Percentiles rank a stretch among this genome's conserved stretches.
These are phyloP conservation scores for Reticulitermes lucifugus DNA, from an alignment of 2,888 invertebrate species.

Conservation along the genomic window DNA sequence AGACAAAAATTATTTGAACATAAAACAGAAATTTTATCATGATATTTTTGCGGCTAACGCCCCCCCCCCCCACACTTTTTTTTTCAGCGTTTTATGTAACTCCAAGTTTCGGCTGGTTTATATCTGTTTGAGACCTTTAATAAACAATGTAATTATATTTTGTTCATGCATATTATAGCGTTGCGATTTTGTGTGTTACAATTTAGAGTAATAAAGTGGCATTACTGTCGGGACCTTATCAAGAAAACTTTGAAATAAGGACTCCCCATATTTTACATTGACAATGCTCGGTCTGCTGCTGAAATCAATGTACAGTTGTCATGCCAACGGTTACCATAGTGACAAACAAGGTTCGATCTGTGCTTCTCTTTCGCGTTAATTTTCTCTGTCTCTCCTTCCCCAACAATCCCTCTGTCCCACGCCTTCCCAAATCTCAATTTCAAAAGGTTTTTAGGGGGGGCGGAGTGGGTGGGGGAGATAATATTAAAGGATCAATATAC, in stretches of 20 bases:
- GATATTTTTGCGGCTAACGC: too few species aligned
- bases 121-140: too few species aligned
- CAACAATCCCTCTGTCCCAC: conserved; percentile 62
- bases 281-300: conserved; percentile 52
- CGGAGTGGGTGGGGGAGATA: conserved; percentile 54
- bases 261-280: conserved; percentile 32
- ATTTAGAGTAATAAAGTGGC: background rate
- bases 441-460: conserved; percentile 59
- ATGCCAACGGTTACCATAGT: conserved; percentile 56
- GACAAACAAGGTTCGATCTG: conserved; percentile 49
- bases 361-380: conserved; percentile 37
- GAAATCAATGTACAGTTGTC: conserved; percentile 65
- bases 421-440: conserved; percentile 62
- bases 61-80: too few species aligned
- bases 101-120: too few species aligned
- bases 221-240: background rate
- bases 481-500: conserved; percentile 61
- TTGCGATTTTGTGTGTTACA: background rate
- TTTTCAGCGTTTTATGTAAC: too few species aligned
- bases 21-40: too few species aligned
- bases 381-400: conserved; percentile 39
- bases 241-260: background rate
- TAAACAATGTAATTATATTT: too few species aligned
- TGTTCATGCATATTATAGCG: background rate
- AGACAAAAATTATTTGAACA: too few species aligned